Percentiles rank a stretch among this genome's conserved stretches.
phyloP scores from a whole-genome alignment of 2,113 vertebrate genomes.

The Sorex araneus region DNA sequence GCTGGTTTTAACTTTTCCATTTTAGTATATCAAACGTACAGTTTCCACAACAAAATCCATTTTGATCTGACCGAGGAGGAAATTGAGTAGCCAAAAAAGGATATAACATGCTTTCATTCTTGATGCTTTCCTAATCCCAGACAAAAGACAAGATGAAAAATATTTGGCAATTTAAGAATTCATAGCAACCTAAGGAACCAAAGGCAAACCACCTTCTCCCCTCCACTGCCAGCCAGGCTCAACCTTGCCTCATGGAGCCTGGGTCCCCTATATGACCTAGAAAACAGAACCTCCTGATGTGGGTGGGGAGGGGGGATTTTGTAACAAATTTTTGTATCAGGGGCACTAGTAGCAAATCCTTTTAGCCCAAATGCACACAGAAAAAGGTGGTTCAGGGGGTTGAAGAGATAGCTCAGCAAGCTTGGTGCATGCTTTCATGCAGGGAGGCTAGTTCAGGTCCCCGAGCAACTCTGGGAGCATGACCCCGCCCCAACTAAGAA shows the following conservation, averaged over 20 bases:
- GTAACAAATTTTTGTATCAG: background rate
- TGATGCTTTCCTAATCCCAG: slow-evolving; percentile 17
- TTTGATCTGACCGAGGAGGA: background rate
- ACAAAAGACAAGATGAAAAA: background rate
- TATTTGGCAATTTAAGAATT: background rate
- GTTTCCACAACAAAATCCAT: slow-evolving; percentile 18
- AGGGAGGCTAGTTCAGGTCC: no score
- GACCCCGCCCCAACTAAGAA: no score
- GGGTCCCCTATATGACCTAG: no score
- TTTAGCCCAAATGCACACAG: background rate
- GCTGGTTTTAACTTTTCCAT: background rate
- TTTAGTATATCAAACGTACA: background rate
- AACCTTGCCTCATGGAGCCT: background rate
- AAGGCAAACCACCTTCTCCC: no score
- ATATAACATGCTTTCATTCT: slow-evolving; percentile 20
- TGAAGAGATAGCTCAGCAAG: no score
- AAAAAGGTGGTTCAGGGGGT: background rate
- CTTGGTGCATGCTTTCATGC: no score
- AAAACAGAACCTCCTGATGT: no score
- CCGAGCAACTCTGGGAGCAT: no score
- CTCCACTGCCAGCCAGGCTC: no score
- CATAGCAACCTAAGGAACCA: background rate
- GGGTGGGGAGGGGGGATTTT: no score
- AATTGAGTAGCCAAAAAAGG: background rate
- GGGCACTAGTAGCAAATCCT: background rate